Conservation (phyloP, 2,888 invertebrate genomes). For the Zaprionus obscuricornis region DNA sequence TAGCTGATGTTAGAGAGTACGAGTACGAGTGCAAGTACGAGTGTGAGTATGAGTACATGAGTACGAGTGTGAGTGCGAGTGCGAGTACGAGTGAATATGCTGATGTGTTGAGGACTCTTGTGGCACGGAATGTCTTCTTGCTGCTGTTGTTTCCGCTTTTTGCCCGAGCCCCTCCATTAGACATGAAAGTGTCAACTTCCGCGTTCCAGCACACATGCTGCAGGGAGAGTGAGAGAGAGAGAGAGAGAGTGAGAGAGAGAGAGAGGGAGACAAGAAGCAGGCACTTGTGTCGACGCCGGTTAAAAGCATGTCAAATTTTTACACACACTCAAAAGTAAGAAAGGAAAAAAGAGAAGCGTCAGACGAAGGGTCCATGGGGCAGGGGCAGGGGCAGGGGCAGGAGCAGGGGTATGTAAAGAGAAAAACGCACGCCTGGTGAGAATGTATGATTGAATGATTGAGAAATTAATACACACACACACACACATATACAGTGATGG, state of each 20-base stretch:
- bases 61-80: too few relatives aligned
- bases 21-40: too few relatives aligned
- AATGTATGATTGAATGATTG: slow-evolving; percentile 75
- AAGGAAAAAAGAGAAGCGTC: neutral
- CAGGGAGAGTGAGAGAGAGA: neutral
- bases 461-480: slow-evolving; percentile 68
- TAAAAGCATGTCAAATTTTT: slow-evolving; percentile 76
- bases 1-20: too few relatives aligned
- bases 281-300: slow-evolving; percentile 51
- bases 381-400: neutral
- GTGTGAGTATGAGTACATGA: too few relatives aligned
- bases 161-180: slow-evolving; percentile 58
- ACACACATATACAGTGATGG: slow-evolving; percentile 15
- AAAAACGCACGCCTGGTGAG: slow-evolving; percentile 53
- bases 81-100: neutral
- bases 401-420: neutral
- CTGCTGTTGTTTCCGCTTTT: slow-evolving; percentile 44
- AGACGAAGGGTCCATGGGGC: neutral
- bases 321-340: slow-evolving; percentile 50
- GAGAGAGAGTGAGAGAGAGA: neutral
- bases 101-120: slow-evolving; percentile 27
- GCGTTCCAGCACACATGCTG: slow-evolving; percentile 44
- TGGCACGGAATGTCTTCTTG: slow-evolving; percentile 7
- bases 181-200: slow-evolving; percentile 64
- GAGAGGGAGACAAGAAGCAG: slow-evolving; percentile 1